Base-by-base conservation (phyloP, 2,888 invertebrate species). In the Graphium colonna region DNA sequence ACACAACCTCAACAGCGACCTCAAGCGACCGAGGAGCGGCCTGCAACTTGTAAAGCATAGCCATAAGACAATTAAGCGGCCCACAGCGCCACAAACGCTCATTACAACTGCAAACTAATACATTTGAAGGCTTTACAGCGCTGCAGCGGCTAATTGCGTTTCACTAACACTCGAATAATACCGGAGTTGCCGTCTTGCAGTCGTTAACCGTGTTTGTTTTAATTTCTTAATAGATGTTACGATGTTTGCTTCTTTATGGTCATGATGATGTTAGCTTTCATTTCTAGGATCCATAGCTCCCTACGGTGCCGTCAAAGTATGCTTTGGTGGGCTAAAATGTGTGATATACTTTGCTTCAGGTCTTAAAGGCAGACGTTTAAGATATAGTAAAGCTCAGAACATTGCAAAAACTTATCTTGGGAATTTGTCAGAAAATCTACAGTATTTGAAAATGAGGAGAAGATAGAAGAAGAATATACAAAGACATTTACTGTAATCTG, bases 71-170 rank as follows among this genome's bases (percentile, higher is more conserved):
- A 52, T 52, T 52, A 52, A 52, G 33, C 31, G 45, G 17, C 21
- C 15, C 16, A 26, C 13, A 45, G 45, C 46, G 52, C 26, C 41
- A 2, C 17, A 28, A 52, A 52, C 28, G 16, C 21, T 46, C 33
- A 52, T 52, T 52, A 41, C 46, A 52, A 52, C 46, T 41, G 46
- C 41, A 46, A 52, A 52, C 28, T 51, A 45, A 51, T 44, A 51
- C 17, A 45, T 51, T 45, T 31, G 39, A 41, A 52, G 21, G 33
- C 26, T 45, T 51, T 51, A 26, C 41, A 28, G 41, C 46, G 41
- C 41, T 46, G 33, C 52, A 46, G 17, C 41, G 41, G 33, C 45
- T 51, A 44, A 51, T 51, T 45, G 31, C 33, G 18, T 45, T 51
- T 45, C 31, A 51, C 45, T 51, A 51, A 51, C 50, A 42, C 50